phyloP scores from a whole-genome alignment of 53 echinoderm and acorn worm species.

The Paelopatides confundens region DNA sequence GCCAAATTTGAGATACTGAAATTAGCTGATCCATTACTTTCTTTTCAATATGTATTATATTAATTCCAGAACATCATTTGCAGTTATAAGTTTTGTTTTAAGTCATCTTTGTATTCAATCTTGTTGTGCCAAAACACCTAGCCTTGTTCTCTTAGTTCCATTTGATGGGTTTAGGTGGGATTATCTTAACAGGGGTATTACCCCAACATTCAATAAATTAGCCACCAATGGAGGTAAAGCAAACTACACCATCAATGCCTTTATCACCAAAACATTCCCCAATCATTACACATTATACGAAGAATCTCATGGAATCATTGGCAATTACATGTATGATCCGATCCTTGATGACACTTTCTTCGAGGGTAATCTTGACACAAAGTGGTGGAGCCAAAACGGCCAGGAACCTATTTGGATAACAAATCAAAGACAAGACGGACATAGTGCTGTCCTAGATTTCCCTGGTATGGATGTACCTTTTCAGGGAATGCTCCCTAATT shows the following conservation, averaged over 20 bases:
- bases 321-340: constrained; percentile 88
- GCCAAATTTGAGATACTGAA: too few relatives aligned
- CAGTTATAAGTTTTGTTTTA: neutral
- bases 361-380: constrained; percentile 29
- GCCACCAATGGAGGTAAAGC: constrained; percentile 70
- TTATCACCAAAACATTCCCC: constrained; percentile 88
- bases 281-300: constrained; percentile 88
- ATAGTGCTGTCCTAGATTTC: constrained; percentile 69
- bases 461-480: constrained; percentile 75
- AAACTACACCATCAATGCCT: constrained; percentile 68
- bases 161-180: constrained; percentile 98
- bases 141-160: constrained; percentile 81
- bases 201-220: constrained; percentile 80
- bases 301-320: constrained; percentile 88
- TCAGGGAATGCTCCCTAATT: constrained; percentile 58
- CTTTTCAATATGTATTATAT: too few relatives aligned
- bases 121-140: neutral
- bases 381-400: constrained; percentile 84
- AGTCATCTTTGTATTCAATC: neutral
- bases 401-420: constrained; percentile 92
- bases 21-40: too few relatives aligned
- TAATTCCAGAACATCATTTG: neutral
- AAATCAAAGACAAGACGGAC: constrained; percentile 81
- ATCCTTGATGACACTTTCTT: constrained; percentile 50
- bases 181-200: constrained; percentile 73